Conservation (phyloP, 2,888 invertebrate species). For the Arge pagana region DNA sequence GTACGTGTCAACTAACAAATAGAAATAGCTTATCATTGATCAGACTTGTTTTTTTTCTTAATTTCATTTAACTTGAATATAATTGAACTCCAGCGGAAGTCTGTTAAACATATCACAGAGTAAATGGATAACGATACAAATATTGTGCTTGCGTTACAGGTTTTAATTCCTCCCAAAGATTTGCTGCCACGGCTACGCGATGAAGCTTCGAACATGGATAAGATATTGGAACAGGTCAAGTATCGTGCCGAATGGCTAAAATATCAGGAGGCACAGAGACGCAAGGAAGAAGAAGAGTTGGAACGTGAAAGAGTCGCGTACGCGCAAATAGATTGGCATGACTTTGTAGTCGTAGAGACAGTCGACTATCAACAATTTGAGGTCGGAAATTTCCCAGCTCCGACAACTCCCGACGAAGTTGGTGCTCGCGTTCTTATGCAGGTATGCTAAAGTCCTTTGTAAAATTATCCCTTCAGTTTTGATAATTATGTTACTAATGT, state of each 20-base stretch:
- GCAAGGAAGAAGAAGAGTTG: slow-evolving; percentile 92
- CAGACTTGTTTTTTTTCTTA: no score
- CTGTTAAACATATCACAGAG: no score
- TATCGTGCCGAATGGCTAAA: slow-evolving; percentile 96
- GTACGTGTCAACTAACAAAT: slow-evolving; percentile 54
- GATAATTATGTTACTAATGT: neutral
- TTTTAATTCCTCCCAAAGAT: slow-evolving; percentile 94
- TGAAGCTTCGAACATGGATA: slow-evolving; percentile 72
- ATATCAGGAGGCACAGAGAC: slow-evolving; percentile 90
- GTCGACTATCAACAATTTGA: slow-evolving; percentile 98
- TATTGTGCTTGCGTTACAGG: slow-evolving; percentile 55
- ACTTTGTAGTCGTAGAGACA: slow-evolving; percentile 99
- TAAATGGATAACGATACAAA: no score
- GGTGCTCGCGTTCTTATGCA: slow-evolving; percentile 92
- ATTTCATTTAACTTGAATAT: no score
- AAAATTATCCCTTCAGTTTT: neutral
- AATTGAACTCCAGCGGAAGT: no score
- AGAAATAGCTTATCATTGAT: slow-evolving; percentile 2
- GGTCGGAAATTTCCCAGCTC: slow-evolving; percentile 93
- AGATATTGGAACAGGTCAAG: slow-evolving; percentile 84
- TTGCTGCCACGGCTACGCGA: slow-evolving; percentile 76
- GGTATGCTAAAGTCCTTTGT: slow-evolving; percentile 50
- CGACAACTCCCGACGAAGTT: slow-evolving; percentile 96
- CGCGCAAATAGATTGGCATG: slow-evolving; percentile 99
- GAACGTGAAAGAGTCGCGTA: slow-evolving; percentile 95